phyloP scores from a whole-genome alignment of 2,113 vertebrate species.

The Elgaria multicarinata region DNA sequence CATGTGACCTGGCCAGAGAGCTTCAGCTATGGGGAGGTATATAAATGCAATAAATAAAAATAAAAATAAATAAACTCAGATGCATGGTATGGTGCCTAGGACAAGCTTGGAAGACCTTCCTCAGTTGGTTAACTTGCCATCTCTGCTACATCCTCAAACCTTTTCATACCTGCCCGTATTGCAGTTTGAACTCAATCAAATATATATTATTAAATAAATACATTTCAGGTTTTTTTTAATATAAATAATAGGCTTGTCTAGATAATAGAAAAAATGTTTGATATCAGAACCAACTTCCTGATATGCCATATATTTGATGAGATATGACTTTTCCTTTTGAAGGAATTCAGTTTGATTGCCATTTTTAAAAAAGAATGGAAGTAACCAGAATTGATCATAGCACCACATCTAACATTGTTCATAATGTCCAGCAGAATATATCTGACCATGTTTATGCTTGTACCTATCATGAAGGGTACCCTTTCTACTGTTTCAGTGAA shows the following conservation, averaged over 20 bases:
- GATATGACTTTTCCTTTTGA: neutral
- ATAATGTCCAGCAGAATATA: neutral
- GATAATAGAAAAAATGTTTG: no score
- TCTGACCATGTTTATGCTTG: neutral
- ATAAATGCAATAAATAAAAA: no score
- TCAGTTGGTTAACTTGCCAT: no score
- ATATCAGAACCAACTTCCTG: no score
- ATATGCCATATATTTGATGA: neutral
- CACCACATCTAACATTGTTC: neutral
- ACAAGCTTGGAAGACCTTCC: no score
- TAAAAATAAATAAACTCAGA: no score
- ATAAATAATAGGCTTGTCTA: no score
- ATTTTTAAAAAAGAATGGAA: neutral
- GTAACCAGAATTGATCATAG: neutral
- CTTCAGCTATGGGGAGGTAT: no score
- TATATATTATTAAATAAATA: neutral
- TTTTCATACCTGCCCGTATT: neutral
- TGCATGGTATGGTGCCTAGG: no score
- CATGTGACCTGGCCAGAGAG: no score
- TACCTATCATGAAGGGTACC: neutral
- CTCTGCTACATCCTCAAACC: neutral
- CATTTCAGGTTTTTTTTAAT: no score
- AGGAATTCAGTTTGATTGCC: neutral
- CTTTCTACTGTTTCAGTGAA: neutral
- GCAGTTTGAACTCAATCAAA: neutral